Evolutionary conservation across 2,888 invertebrate genomes (phyloP).

Genomic region (Pterobdella sp.): DNA sequence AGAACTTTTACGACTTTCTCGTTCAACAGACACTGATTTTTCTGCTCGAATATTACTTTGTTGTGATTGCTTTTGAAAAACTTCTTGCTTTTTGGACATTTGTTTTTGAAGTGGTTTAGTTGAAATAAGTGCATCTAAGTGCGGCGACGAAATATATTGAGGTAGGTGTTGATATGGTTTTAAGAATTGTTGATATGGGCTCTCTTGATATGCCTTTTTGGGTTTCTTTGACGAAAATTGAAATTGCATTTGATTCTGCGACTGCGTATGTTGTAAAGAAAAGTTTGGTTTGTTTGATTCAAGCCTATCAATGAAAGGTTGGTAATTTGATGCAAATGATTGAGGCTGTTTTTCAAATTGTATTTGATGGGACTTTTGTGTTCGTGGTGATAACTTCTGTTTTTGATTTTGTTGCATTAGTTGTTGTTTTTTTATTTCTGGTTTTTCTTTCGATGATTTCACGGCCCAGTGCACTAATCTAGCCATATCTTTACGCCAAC

Average conservation of each 20-base stretch:
- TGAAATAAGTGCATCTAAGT: no score
- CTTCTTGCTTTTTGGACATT: no score
- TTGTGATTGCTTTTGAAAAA: not conserved
- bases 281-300: no score
- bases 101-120: no score
- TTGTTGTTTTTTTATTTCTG: not conserved
- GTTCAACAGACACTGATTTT: not conserved
- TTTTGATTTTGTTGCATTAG: not conserved
- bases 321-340: no score
- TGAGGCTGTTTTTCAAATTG: not conserved
- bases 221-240: no score
- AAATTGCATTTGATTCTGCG: no score
- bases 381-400: no score
- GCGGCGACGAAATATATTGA: no score
- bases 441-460: constrained; percentile 19
- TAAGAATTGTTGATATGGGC: not conserved
- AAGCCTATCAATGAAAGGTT: no score
- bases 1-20: not conserved
- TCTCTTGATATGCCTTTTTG: not conserved
- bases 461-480: constrained; percentile 7
- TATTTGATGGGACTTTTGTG: not conserved
- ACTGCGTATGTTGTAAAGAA: no score
- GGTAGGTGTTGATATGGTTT: not conserved
- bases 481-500: constrained; percentile 53
- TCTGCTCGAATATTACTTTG: not conserved